Evolutionary conservation across 1,140 invertebrate species (phyloP), one percentile per base, ranked within the genome.

Genomic region (Leptinotarsa defecta): DNA sequence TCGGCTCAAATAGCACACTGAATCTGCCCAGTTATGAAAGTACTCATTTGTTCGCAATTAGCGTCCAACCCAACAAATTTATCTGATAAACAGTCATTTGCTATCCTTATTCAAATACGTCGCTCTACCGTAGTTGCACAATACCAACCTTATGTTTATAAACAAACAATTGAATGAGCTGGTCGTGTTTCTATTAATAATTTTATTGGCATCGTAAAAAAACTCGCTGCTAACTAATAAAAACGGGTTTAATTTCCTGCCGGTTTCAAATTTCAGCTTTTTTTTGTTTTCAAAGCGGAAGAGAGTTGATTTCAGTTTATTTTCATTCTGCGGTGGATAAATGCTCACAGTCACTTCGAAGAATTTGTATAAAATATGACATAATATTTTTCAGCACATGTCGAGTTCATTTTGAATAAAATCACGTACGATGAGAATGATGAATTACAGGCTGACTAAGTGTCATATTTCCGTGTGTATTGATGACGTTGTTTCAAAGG

Each of bases 121-220:
- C 52, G n/a, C 4, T 57, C 5, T 19, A 57, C n/a, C 52, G 52
- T 57, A 57, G 52, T 57, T 57, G 52, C 52, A 57, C n/a, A 57
- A 57, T 57, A 43, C 34, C 34, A 43, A 43, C 34, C 34, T 43
- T 11, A 43, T 43, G 34, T 43, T 43, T 43, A 57, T 57, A n/a
- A 57, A 57, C 52, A 57, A 57, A 57, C 52, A 57, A 57, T 57
- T 57, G 52, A 57, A 57, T 19, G 17, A 57, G 52, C n/a, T 19
- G 52, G 52, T 57, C 52, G 52, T 17, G n/a, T n/a, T 57, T 57
- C 52, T 57, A 57, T 57, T 57, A 57, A 57, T 57, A 57, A 57
- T 57, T 57, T 57, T 57, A 57, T 57, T 17, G 52, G 52, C 52
- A 57, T 57, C 52, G 15, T 19, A 57, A 57, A 57, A 57, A 57